A percentile compares a stretch with the other conserved stretches of the same genome.
These are phyloP conservation scores for Nebria salina DNA, from an alignment of 2,888 invertebrate genomes.

Conservation along the genomic window DNA sequence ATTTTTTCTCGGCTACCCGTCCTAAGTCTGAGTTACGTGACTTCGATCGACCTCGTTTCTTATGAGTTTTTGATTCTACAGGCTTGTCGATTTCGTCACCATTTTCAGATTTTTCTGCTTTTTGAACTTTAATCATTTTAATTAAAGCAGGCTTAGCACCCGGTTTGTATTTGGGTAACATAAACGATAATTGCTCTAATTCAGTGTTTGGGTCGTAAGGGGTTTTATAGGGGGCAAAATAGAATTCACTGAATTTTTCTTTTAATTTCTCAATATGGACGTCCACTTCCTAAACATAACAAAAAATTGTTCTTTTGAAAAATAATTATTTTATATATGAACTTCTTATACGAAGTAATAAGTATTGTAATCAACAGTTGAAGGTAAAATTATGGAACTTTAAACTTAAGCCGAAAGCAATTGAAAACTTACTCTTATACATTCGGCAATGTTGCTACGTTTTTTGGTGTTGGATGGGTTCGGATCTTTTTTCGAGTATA, in stretches of 20 bases:
- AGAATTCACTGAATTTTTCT: conserved; percentile 76
- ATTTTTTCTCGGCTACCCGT: not conserved
- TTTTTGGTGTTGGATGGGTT: conserved; percentile 71
- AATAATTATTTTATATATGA: not conserved
- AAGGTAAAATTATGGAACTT: too few species aligned
- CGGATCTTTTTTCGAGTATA: conserved; percentile 81
- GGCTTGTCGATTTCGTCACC: conserved; percentile 29
- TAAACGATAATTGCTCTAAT: conserved; percentile 70
- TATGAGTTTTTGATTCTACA: conserved; percentile 12
- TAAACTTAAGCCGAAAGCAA: too few species aligned
- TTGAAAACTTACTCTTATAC: conserved; percentile 65
- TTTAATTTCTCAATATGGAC: conserved; percentile 79
- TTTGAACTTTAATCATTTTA: conserved; percentile 52
- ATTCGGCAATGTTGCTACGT: conserved; percentile 69
- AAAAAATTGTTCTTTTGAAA: not conserved
- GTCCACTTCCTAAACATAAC: conserved; percentile 72
- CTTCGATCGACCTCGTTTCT: not conserved
- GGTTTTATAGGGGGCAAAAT: conserved; percentile 77
- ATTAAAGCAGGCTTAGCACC: conserved; percentile 46
- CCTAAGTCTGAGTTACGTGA: not conserved
- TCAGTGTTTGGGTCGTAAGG: conserved; percentile 72
- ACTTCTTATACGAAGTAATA: too few species aligned
- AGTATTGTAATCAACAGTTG: too few species aligned
- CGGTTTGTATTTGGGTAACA: conserved; percentile 66
- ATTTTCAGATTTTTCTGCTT: conserved; percentile 42